Conservation (phyloP, 2,113 vertebrate genomes). For the Neolamprologus variostigma region DNA sequence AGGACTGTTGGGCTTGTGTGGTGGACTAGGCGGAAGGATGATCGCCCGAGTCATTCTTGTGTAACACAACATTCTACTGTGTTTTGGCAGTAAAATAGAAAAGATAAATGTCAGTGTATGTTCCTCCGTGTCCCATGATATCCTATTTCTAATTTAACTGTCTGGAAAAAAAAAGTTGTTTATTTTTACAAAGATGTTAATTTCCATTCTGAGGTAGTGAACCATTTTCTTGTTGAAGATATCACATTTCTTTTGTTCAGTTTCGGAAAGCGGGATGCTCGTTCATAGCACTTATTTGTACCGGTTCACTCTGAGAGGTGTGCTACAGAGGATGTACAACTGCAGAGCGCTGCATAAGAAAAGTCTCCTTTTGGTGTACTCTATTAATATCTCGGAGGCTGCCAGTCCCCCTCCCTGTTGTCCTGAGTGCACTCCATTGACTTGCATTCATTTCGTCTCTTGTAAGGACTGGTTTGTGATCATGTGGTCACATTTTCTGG, state of each 20-base stretch:
- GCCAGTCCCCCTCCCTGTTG: neutral
- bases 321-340: neutral
- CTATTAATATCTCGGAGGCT: neutral
- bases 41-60: slow-evolving; percentile 76
- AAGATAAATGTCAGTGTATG: slow-evolving; percentile 52
- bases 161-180: neutral
- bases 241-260: neutral
- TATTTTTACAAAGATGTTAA: slow-evolving; percentile 11
- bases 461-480: neutral
- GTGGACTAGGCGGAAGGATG: slow-evolving; percentile 28
- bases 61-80: slow-evolving; percentile 71
- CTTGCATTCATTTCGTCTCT: neutral
- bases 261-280: neutral
- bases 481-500: neutral
- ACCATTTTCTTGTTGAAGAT: neutral
- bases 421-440: neutral
- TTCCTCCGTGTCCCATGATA: neutral
- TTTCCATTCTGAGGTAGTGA: slow-evolving; percentile 5
- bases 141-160: slow-evolving; percentile 53
- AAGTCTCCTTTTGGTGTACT: neutral
- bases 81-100: slow-evolving; percentile 86
- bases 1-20: slow-evolving; percentile 58
- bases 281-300: neutral
- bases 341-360: neutral
- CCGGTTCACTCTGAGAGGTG: neutral